Evolutionary conservation across 1,140 invertebrate genomes (phyloP), one percentile per base, ranked within the genome.

Genomic region (Phymorhynchus buccinoides): DNA sequence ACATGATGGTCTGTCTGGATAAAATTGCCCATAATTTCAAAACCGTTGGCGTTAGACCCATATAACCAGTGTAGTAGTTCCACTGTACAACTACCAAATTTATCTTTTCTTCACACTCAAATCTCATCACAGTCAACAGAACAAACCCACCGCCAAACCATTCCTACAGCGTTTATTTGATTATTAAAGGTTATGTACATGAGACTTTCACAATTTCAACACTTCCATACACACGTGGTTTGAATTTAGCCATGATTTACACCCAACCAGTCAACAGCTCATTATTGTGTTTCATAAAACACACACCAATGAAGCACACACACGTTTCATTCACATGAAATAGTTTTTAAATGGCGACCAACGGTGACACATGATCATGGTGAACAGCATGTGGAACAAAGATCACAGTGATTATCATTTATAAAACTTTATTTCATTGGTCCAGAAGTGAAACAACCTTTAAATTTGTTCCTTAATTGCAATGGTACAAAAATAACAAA

Each of bases 161-260:
- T 75, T 75, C 37, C 73, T 75, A 75, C 73, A 4, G 73, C 35
- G 37, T 75, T 75, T 75, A 75, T 75, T 75, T 75, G 73, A 75
- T 75, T 75, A 75, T 75, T 32, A 35, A 71, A 71, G 73, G 27
- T 27, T 75, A 75, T 75, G 41, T 41, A 75, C 73, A 75, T 41
- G 37, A 75, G 73, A 75, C 73, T 42, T 75, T 39, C 73, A 75
- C 32, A 35, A 35, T 41, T 75, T 75, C 73, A 75, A 75, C 73
- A 41, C 35, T 41, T 75, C 35, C 14, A 41, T 41, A 75, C 30
- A 75, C 30, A 41, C 7, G 73, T 75, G 73, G 73, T 75, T 75
- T 75, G 73, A 75, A 75, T 75, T 73, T 37, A 39, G 37, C 35
- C 32, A 39, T 41, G 73, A 75, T 75, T 22, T 41, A 75, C 73